Base-by-base conservation (phyloP, 2,797 vertebrate species). In the Gallirallus australis region DNA sequence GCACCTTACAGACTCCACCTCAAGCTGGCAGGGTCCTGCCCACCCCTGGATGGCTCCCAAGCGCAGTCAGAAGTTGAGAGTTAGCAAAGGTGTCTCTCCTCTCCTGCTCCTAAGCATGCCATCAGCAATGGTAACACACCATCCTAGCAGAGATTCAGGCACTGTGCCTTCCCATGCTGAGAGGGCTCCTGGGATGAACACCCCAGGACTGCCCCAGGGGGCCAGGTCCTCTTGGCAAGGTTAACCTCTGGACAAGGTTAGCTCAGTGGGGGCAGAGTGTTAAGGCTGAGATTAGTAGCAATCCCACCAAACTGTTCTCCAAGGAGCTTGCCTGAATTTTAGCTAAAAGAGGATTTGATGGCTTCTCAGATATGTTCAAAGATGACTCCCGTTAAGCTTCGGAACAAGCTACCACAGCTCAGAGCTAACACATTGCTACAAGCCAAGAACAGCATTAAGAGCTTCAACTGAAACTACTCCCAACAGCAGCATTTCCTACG, bases 381-480 rank as follows among this genome's bases (percentile, higher is more conserved):
- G 70, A 88, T 6, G 48, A 71, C 33, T 87, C 64, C 78, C 63
- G 52, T 40, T 71, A 60, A 89, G 70, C 81, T 89, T 92, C 78
- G 68, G 70, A 86, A 66, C 31, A 57, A 90, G 81, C 68, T 54
- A 87, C 28, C 59, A 60, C 85, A 56, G 45, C 84, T 21, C 89
- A 88, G 40, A 86, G 64, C 68, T 91, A 79, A 64, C 21, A 70
- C 15, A 1, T 45, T 68, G 75, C 54, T 45, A 70, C 50, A 75
- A 79, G 78, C 82, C 42, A 90, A 48, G 40, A 30, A 79, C 81
- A 92, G 78, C 72, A 65, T 53, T 45, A 86, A 89, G 28, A 60
- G 60, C 86, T 94, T 94, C 76, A 50, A 12, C 63, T 84, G 84
- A 89, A 92, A 93, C 79, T 31, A 65, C 13, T 54, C 47, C 78